Evolutionary conservation across 1,140 invertebrate genomes (phyloP).

Genomic region (Solenopsis fugax): DNA sequence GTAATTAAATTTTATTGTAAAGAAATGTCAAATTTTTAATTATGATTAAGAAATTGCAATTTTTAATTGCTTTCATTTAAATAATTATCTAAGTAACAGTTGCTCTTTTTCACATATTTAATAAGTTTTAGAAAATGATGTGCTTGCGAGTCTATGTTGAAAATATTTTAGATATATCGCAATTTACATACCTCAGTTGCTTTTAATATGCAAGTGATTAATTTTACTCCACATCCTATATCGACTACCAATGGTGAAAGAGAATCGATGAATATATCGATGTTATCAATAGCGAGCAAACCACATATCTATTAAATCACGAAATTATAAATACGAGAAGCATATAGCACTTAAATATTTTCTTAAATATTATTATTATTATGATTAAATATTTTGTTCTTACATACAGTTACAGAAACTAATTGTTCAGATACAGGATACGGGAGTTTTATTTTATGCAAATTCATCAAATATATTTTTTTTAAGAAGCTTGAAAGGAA

Average conservation of each 20-base stretch:
- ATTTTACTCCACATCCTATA: constrained; percentile 31
- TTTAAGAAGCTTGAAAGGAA: no score
- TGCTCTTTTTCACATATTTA: no score
- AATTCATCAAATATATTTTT: no score
- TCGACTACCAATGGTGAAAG: constrained; percentile 49
- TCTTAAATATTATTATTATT: no score
- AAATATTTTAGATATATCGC: neutral
- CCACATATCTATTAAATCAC: constrained; percentile 36
- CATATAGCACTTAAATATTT: neutral
- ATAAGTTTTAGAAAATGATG: no score
- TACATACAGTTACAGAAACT: no score
- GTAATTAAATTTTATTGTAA: constrained; percentile 15
- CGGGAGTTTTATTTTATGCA: no score
- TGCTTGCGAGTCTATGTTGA: no score
- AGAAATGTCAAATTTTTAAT: neutral
- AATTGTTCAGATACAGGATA: no score
- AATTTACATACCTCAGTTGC: constrained; percentile 18
- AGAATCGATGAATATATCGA: constrained; percentile 40
- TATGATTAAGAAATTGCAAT: neutral
- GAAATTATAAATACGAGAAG: neutral
- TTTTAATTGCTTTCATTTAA: neutral
- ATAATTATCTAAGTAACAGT: no score
- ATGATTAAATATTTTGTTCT: no score
- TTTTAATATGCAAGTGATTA: constrained; percentile 40
- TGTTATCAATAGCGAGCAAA: constrained; percentile 43